phyloP scores from a whole-genome alignment of 2,113 vertebrate genomes.

The Dascyllus trimaculatus region DNA sequence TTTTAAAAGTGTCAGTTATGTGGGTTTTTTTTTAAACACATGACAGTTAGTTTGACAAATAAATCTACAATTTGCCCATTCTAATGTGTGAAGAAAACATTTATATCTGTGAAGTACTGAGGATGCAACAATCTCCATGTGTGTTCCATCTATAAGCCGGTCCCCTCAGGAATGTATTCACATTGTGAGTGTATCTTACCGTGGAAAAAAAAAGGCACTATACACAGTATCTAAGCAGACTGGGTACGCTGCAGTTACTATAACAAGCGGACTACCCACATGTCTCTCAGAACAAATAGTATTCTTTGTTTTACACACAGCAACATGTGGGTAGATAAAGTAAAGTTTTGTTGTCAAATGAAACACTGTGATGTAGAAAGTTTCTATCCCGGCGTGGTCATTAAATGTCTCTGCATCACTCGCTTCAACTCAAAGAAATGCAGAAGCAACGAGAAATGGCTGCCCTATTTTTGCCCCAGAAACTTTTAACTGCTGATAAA shows the following conservation, averaged over 20 bases:
- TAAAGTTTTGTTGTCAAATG: slow-evolving; percentile 32
- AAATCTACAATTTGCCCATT: background rate
- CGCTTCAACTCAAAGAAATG: slow-evolving; percentile 51
- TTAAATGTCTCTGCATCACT: slow-evolving; percentile 55
- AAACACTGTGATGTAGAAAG: slow-evolving; percentile 36
- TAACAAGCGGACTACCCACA: slow-evolving; percentile 15
- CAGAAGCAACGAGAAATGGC: slow-evolving; percentile 59
- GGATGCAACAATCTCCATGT: background rate
- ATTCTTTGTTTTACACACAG: slow-evolving; percentile 39
- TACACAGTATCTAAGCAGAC: background rate
- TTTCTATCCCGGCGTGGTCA: slow-evolving; percentile 39
- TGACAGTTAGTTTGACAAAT: background rate
- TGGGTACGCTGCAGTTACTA: slow-evolving; percentile 4
- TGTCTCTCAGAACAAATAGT: slow-evolving; percentile 32
- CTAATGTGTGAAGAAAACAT: no score
- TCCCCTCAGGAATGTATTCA: background rate
- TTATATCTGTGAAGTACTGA: background rate
- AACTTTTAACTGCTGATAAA: slow-evolving; percentile 81
- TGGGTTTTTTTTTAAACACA: background rate
- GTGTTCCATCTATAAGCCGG: background rate
- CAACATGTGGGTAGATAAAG: slow-evolving; percentile 58
- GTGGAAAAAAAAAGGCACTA: background rate
- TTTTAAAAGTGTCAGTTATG: no score
- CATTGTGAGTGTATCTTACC: background rate
- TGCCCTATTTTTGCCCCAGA: slow-evolving; percentile 73